These are phyloP conservation scores for Ailuropoda melanoleuca DNA, from an alignment of 2,113 vertebrate species.

Conservation along the genomic window DNA sequence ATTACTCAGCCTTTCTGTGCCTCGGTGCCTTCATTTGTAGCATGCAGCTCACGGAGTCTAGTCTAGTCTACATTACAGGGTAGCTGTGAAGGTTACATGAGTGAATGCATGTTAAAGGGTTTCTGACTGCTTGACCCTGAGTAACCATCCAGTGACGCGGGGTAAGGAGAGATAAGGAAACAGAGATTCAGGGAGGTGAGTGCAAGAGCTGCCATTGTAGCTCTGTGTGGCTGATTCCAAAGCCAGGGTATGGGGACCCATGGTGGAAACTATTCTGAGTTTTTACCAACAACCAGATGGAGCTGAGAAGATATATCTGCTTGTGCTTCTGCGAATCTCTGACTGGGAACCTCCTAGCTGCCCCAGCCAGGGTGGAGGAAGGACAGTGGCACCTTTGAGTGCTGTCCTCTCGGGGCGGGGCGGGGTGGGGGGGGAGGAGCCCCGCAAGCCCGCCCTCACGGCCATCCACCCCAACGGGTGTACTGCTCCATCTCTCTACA, in stretches of 20 bases:
- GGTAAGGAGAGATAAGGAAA: neutral
- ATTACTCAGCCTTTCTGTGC: neutral
- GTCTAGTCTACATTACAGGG: neutral
- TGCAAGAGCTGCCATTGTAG: neutral
- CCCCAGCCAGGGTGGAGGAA: neutral
- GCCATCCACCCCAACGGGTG: neutral
- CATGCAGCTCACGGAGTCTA: neutral
- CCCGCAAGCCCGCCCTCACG: neutral
- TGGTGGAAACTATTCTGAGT: neutral
- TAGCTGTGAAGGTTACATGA: neutral
- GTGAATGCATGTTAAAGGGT: neutral
- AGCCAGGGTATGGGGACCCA: neutral
- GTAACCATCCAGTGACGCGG: neutral
- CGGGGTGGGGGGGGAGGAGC: too few species aligned
- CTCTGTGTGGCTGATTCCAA: neutral
- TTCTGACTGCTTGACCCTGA: neutral
- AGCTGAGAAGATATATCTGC: neutral
- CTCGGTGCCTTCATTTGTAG: neutral
- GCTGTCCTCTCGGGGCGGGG: neutral
- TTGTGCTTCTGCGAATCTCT: neutral
- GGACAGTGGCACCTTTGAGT: rapidly evolving
- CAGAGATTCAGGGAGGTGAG: neutral
- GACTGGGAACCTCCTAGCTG: neutral
- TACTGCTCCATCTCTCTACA: neutral
- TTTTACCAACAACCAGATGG: neutral